A percentile compares a stretch with the other conserved stretches of the same genome.
Evolutionary conservation across 2,888 invertebrate genomes (phyloP).

Genomic region (Masnerella sp.): DNA sequence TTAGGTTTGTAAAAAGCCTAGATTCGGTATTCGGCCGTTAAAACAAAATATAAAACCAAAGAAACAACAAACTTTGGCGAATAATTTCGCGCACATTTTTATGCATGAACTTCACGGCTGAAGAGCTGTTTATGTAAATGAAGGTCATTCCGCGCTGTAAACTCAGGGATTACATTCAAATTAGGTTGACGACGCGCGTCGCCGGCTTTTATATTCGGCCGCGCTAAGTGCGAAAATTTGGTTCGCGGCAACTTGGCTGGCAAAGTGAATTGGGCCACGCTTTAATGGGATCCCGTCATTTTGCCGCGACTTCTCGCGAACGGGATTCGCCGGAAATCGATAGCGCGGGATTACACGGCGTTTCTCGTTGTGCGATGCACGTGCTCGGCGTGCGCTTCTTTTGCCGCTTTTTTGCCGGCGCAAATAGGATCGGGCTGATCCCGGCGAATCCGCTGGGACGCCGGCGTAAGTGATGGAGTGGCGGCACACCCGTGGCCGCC

Average conservation of each 20-base stretch:
- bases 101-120: slow-evolving; percentile 33
- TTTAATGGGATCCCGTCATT: slow-evolving; percentile 34
- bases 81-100: slow-evolving; percentile 18
- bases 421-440: slow-evolving; percentile 43
- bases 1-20: slow-evolving; percentile 38
- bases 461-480: slow-evolving; percentile 73
- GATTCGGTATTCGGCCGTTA: slow-evolving; percentile 25
- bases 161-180: slow-evolving; percentile 43
- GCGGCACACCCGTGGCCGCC: slow-evolving; percentile 53
- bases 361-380: slow-evolving; percentile 38
- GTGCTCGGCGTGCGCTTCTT: slow-evolving; percentile 20
- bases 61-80: slow-evolving; percentile 7
- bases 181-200: slow-evolving; percentile 36
- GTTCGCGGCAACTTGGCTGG: slow-evolving; percentile 11
- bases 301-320: slow-evolving; percentile 18
- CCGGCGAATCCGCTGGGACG: slow-evolving; percentile 66
- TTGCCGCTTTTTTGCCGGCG: slow-evolving; percentile 24
- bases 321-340: slow-evolving; percentile 49
- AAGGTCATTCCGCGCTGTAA: slow-evolving; percentile 33
- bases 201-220: slow-evolving; percentile 33
- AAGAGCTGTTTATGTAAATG: slow-evolving; percentile 46
- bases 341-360: slow-evolving; percentile 42
- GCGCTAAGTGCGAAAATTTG: slow-evolving; percentile 29
- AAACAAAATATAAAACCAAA: slow-evolving; percentile 7
- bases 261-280: slow-evolving; percentile 5